Percentiles rank a stretch among this genome's conserved stretches.
These are phyloP conservation scores for Platysternon megacephalum DNA, from an alignment of 2,113 vertebrate species.

Conservation along the genomic window DNA sequence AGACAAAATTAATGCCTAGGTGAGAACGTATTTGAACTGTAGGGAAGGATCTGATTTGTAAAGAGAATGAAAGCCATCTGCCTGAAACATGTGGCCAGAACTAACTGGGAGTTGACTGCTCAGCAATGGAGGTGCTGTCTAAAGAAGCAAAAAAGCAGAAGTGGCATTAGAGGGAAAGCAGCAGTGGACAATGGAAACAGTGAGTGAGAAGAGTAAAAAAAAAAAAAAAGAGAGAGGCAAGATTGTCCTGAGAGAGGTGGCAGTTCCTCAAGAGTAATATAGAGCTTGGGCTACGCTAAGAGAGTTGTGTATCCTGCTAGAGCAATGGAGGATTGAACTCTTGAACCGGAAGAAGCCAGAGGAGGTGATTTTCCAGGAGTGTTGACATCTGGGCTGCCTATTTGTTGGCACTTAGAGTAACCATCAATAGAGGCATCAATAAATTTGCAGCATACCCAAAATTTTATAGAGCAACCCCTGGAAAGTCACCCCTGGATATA, in stretches of 20 bases:
- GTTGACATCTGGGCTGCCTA: not conserved
- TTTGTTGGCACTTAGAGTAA: not conserved
- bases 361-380: not conserved
- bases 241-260: not conserved
- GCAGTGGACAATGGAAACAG: not conserved
- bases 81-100: not conserved
- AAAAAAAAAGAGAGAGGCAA: not conserved
- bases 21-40: not conserved
- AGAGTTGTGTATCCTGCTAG: not conserved
- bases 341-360: not conserved
- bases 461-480: not conserved
- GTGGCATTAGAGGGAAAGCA: not conserved
- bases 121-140: not conserved
- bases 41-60: not conserved
- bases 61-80: not conserved
- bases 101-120: not conserved
- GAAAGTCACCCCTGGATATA: not conserved
- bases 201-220: not conserved
- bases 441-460: not conserved
- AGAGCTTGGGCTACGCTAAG: accelerated
- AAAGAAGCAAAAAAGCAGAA: not conserved
- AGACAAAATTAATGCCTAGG: not conserved
- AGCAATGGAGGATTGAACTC: not conserved
- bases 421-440: not conserved
- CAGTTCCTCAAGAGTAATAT: not conserved